phyloP scores from a whole-genome alignment of 2,797 vertebrate species.

The Labroides dimidiatus region DNA sequence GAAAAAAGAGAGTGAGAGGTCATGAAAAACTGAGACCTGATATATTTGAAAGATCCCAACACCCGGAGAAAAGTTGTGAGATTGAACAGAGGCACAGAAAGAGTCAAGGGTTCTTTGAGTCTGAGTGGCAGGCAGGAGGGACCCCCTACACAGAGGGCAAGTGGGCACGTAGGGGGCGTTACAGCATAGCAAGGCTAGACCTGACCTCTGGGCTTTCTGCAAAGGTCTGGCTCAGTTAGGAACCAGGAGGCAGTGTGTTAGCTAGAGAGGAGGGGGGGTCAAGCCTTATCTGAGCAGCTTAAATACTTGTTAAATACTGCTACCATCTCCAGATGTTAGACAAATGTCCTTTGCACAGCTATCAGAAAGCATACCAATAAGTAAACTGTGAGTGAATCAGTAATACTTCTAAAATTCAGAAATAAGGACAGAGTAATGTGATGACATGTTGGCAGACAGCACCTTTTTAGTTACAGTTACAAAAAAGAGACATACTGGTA shows the following conservation, averaged over 20 bases:
- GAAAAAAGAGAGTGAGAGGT: constrained; percentile 33
- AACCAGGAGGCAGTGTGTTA: constrained; percentile 52
- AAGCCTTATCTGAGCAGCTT: constrained; percentile 56
- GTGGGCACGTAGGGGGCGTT: constrained; percentile 78
- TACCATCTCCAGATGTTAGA: constrained; percentile 53
- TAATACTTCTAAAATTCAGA: background rate
- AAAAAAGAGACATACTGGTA: too few species aligned
- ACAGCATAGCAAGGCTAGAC: constrained; percentile 77
- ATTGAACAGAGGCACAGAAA: constrained; percentile 33
- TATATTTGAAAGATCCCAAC: constrained; percentile 14
- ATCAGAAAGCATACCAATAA: background rate
- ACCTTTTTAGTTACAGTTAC: background rate
- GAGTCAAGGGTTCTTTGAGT: constrained; percentile 24
- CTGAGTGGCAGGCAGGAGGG: constrained; percentile 73
- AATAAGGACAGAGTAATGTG: background rate
- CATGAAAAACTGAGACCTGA: constrained; percentile 25
- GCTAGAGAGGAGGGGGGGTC: constrained; percentile 64
- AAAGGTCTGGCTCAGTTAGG: constrained; percentile 75
- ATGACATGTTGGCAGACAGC: background rate
- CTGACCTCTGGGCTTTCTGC: constrained; percentile 70
- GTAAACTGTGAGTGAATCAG: constrained; percentile 19
- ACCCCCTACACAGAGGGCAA: constrained; percentile 81
- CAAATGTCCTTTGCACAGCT: constrained; percentile 45
- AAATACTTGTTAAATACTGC: constrained; percentile 46
- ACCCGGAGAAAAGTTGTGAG: constrained; percentile 11